Evolutionary conservation across 2,888 invertebrate genomes (phyloP).

Genomic region (Diogma glabrata): DNA sequence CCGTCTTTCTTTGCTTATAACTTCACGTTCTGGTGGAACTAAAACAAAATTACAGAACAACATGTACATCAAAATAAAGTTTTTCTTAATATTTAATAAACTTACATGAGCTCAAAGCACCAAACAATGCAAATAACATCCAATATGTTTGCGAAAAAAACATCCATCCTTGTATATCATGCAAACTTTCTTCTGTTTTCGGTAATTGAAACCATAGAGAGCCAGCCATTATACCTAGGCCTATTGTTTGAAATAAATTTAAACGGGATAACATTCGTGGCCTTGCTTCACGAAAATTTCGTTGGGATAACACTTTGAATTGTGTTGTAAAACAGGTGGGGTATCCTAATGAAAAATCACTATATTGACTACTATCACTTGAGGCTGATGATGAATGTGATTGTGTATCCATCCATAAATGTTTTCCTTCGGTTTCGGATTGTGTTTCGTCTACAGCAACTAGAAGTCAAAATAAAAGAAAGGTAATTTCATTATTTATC

Average conservation of each 20-base stretch:
- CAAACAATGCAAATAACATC: slow-evolving; percentile 70
- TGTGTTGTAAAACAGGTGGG: slow-evolving; percentile 72
- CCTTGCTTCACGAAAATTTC: slow-evolving; percentile 64
- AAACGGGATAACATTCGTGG: slow-evolving; percentile 64
- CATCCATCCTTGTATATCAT: slow-evolving; percentile 74
- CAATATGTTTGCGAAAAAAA: slow-evolving; percentile 74
- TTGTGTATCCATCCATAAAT: slow-evolving; percentile 56
- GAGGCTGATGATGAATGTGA: slow-evolving; percentile 55
- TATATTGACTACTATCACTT: slow-evolving; percentile 43
- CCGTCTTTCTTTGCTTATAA: slow-evolving; percentile 66
- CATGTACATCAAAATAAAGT: slow-evolving; percentile 11
- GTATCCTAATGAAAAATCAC: slow-evolving; percentile 54
- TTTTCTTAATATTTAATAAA: slow-evolving; percentile 5
- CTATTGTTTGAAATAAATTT: slow-evolving; percentile 65
- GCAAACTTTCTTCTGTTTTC: slow-evolving; percentile 59
- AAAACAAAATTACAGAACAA: too few relatives aligned
- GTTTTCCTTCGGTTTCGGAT: slow-evolving; percentile 38
- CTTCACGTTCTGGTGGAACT: slow-evolving; percentile 70
- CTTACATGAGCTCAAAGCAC: slow-evolving; percentile 68
- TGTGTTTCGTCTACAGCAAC: slow-evolving; percentile 12
- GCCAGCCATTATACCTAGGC: slow-evolving; percentile 58
- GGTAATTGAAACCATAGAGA: slow-evolving; percentile 68
- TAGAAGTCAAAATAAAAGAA: not conserved
- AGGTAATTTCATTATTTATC: too few relatives aligned
- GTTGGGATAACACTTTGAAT: slow-evolving; percentile 58